phyloP scores from a whole-genome alignment of 1,140 invertebrate species.

The Rhyacophila brunnea region DNA sequence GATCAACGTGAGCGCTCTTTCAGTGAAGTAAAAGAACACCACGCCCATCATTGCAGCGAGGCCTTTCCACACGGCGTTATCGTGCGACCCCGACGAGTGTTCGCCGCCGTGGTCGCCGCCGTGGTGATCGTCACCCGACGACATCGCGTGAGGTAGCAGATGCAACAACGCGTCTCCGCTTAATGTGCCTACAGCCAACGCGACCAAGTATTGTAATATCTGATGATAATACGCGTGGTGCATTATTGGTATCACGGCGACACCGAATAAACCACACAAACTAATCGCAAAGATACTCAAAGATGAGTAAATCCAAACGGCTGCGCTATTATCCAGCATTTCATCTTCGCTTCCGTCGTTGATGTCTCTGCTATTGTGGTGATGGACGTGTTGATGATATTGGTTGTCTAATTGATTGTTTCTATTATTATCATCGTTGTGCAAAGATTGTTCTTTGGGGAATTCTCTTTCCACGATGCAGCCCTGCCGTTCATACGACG shows the following conservation, averaged over 20 bases:
- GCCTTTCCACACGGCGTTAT: conserved; percentile 78
- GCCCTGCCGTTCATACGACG: conserved; percentile 52
- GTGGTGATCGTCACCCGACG: conserved; percentile 52
- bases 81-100: conserved; percentile 50
- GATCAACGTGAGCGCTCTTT: conserved; percentile 77
- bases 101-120: conserved; percentile 39
- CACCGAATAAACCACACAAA: conserved; percentile 77
- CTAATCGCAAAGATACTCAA: conserved; percentile 81
- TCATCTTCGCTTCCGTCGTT: neutral
- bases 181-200: conserved; percentile 87
- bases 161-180: conserved; percentile 91
- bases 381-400: conserved; percentile 1
- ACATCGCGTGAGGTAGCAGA: conserved; percentile 84
- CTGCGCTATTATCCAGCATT: conserved; percentile 42
- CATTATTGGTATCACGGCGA: conserved; percentile 87
- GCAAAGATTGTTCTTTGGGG: conserved; percentile 34
- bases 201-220: conserved; percentile 87
- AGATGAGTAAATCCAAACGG: conserved; percentile 81
- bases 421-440: neutral
- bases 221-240: conserved; percentile 87
- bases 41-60: conserved; percentile 76
- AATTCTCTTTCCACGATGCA: conserved; percentile 53
- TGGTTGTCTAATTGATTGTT: neutral
- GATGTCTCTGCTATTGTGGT: neutral
- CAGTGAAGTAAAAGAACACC: conserved; percentile 85